Evolutionary conservation across 2,113 vertebrate genomes (phyloP), one percentile per base, ranked within the genome.

Genomic region (Ivindomyrus marchei): DNA sequence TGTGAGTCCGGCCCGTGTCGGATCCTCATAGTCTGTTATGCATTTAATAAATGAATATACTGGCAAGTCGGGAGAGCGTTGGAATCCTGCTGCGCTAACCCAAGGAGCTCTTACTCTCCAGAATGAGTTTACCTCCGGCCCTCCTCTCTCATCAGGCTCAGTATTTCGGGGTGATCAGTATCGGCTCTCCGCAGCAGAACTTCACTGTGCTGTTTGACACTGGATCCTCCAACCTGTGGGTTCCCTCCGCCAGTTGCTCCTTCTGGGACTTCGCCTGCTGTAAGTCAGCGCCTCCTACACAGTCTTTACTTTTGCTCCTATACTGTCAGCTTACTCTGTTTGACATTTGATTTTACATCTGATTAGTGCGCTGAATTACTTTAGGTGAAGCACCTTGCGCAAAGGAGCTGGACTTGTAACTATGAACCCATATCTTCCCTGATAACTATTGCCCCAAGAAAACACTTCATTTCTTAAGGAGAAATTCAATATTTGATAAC

Each of bases 161-260:
- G 92, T 98, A 98, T 91, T 98, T 96, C 0, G 97, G 97, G 0
- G 27, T 93, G 66, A 96, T 98, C 83, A 96, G 95, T 42, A 95
- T 98, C 10, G 97, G 97, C 5, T 97, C 96, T 0, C 97, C 97
- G 0, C 95, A 97, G 0, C 97, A 98, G 90, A 91, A 94, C 89
- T 98, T 98, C 94, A 95, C 94, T 0, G 97, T 98, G 5, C 92
- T 97, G 90, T 98, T 98, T 47, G 97, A 98, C 94, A 98, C 97
- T 0, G 97, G 97, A 50, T 98, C 97, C 31, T 97, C 97, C 90
- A 97, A 97, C 90, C 94, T 98, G 84, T 98, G 97, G 97, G 96
- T 98, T 8, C 97, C 97, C 0, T 98, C 97, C n/a, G 91, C 92
- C 13, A 94, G 94, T 91, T 98, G 97, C 91, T 94, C 91, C 90